phyloP scores from a whole-genome alignment of 2,797 vertebrate genomes.

The Tragopan temminckii region DNA sequence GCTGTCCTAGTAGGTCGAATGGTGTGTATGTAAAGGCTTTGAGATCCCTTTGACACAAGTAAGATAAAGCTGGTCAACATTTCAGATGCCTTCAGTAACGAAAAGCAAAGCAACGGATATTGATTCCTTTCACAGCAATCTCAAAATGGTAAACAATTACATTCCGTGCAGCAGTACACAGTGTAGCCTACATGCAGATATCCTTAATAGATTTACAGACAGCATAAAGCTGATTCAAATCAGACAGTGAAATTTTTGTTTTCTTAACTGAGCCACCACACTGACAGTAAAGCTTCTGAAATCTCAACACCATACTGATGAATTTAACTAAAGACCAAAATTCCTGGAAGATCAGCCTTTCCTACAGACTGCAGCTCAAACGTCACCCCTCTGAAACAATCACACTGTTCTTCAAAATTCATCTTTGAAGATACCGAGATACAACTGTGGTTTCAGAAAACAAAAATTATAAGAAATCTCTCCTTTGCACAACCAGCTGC shows the following conservation, averaged over 20 bases:
- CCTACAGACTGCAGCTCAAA: background rate
- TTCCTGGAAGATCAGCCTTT: background rate
- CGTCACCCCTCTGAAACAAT: background rate
- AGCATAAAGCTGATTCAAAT: conserved; percentile 16
- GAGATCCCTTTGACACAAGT: background rate
- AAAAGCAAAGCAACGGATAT: conserved; percentile 58
- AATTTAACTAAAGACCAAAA: background rate
- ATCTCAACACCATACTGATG: background rate
- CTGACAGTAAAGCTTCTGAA: background rate
- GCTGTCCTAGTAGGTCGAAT: conserved; percentile 32
- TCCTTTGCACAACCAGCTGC: background rate
- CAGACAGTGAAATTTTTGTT: background rate
- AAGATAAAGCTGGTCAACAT: conserved; percentile 29
- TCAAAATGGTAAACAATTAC: conserved; percentile 36
- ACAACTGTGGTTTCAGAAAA: background rate
- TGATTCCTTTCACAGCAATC: conserved; percentile 38
- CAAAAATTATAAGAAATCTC: background rate
- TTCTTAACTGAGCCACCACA: background rate
- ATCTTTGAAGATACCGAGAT: background rate
- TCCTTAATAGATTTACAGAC: background rate
- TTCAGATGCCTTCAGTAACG: conserved; percentile 36
- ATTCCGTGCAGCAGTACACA: background rate
- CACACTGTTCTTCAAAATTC: background rate
- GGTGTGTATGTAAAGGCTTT: background rate
- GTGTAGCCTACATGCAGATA: background rate